phyloP scores from a whole-genome alignment of 2,888 invertebrate species.

The Strigamia transsilvanica region DNA sequence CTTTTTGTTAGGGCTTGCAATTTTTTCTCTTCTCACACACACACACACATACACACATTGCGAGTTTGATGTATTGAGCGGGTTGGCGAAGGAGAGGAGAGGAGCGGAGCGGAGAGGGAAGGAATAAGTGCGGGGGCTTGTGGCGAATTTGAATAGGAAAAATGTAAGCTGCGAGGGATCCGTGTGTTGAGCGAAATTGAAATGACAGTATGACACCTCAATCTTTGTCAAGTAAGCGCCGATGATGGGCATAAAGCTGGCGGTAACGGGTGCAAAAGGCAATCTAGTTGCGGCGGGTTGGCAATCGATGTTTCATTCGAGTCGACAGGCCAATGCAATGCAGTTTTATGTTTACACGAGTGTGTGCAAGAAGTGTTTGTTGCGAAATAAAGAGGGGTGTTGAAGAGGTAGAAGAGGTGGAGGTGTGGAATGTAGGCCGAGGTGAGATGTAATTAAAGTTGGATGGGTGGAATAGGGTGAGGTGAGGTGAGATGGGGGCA shows the following conservation, averaged over 20 bases:
- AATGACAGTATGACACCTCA: conserved; percentile 48
- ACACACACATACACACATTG: background rate
- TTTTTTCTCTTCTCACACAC: background rate
- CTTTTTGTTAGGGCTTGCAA: conserved; percentile 8
- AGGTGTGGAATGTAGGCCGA: background rate
- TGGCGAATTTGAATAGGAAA: conserved; percentile 43
- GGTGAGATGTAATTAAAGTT: background rate
- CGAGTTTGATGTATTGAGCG: background rate
- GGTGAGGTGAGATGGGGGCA: background rate
- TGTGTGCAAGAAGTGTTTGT: background rate
- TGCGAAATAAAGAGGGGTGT: background rate
- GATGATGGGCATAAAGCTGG: conserved; percentile 48
- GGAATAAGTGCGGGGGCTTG: conserved; percentile 1
- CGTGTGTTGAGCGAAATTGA: conserved; percentile 35
- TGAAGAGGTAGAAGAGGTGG: background rate
- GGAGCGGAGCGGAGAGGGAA: background rate
- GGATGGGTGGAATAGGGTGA: background rate
- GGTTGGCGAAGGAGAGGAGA: background rate
- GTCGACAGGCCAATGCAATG: conserved; percentile 26
- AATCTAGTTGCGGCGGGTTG: conserved; percentile 33
- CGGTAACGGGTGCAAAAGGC: conserved; percentile 33
- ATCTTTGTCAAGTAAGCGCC: conserved; percentile 48
- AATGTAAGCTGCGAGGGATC: conserved; percentile 33
- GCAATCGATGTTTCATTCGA: conserved; percentile 42
- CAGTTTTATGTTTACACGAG: conserved; percentile 14